Percentiles rank a stretch among this genome's conserved stretches.
These are phyloP conservation scores for Laticauda colubrina DNA, from an alignment of 2,113 vertebrate genomes.

Conservation along the genomic window DNA sequence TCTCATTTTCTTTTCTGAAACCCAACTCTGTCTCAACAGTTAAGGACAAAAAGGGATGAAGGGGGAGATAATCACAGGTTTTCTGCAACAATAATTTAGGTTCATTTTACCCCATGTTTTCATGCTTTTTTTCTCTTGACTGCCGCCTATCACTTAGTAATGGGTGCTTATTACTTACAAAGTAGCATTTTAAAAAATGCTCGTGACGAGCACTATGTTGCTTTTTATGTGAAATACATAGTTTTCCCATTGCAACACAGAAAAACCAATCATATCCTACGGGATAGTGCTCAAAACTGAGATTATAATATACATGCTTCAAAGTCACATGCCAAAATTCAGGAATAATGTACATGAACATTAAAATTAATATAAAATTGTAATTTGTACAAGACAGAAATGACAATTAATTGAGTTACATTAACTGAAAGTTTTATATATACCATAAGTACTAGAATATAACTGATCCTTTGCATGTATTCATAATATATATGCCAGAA, in stretches of 20 bases:
- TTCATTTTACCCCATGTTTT: background rate
- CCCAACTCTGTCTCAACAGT: background rate
- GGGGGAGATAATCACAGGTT: background rate
- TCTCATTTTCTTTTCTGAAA: constrained; percentile 15
- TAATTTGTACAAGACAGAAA: background rate
- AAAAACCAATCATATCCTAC: background rate
- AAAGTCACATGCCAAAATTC: background rate
- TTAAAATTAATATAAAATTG: background rate
- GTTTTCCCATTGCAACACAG: background rate
- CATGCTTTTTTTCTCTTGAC: constrained; percentile 17
- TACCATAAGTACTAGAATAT: background rate
- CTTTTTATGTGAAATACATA: constrained; percentile 20
- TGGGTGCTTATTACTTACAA: background rate
- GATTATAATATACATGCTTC: background rate
- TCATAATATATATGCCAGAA: background rate
- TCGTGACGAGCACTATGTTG: constrained; percentile 8
- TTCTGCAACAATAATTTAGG: constrained; percentile 22
- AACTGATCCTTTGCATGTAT: background rate
- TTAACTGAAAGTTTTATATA: background rate
- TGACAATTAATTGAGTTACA: background rate
- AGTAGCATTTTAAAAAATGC: constrained; percentile 22
- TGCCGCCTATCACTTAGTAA: background rate
- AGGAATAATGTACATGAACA: background rate
- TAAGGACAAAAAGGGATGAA: background rate
- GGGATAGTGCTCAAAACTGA: background rate